phyloP scores from a whole-genome alignment of 2,113 vertebrate genomes.

The Candoia aspera region DNA sequence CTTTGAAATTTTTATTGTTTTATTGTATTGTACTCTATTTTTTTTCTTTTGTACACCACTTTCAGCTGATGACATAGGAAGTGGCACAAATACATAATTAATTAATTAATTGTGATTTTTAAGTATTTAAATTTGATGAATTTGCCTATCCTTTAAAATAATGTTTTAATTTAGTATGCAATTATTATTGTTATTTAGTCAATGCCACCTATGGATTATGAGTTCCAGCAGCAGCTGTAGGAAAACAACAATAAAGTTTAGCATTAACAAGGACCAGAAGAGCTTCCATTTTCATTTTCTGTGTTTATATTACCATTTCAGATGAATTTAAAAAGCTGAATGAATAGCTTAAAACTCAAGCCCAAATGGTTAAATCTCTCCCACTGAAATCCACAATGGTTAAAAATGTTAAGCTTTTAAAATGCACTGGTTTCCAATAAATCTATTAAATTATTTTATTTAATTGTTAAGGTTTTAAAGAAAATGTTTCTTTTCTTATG shows the following conservation, averaged over 20 bases:
- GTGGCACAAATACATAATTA: not conserved
- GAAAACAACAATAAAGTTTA: not conserved
- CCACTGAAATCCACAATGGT: not conserved
- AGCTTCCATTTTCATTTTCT: not conserved
- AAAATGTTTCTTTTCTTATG: not conserved
- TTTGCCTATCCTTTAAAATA: not conserved
- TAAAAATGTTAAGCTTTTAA: not conserved
- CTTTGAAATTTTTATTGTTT: not conserved
- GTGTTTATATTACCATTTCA: not conserved
- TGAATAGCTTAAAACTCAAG: not conserved
- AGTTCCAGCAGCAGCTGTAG: not conserved
- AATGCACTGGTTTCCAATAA: not conserved
- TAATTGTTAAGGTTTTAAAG: not conserved
- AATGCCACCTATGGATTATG: not conserved
- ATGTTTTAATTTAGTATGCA: not conserved
- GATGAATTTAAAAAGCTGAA: not conserved
- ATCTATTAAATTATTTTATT: not conserved
- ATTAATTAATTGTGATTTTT: not conserved
- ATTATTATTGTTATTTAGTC: not conserved
- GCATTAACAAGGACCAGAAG: not conserved
- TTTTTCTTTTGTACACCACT: not conserved
- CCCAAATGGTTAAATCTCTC: not conserved
- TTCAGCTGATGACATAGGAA: not conserved
- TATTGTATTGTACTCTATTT: not conserved
- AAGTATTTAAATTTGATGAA: not conserved